Percentiles rank a stretch among this genome's conserved stretches.
Conservation (phyloP, 2,113 vertebrate species). For the Lepidothrix coronata region DNA sequence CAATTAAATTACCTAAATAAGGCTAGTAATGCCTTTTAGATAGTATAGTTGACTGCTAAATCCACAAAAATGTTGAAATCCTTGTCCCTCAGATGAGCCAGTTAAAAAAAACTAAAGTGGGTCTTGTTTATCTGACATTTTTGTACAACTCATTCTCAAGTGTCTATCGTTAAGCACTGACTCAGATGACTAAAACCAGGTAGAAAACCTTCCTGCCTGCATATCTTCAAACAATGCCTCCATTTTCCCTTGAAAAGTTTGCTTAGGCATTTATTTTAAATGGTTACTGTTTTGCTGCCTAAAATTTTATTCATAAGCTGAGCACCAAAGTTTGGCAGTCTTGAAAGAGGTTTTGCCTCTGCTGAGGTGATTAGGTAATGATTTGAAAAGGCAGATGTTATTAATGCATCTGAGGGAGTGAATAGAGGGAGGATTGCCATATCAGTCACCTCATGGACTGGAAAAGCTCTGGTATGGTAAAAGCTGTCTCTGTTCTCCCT, state of each 20-base stretch:
- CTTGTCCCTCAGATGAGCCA: background rate
- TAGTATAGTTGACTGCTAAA: background rate
- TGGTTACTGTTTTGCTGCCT: background rate
- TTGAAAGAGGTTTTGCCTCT: background rate
- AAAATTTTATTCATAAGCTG: background rate
- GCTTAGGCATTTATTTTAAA: background rate
- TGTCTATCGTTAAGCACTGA: background rate
- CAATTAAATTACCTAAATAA: background rate
- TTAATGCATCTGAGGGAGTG: background rate
- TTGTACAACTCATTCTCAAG: background rate
- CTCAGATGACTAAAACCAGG: background rate
- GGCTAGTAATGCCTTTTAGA: background rate
- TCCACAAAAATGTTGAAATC: background rate
- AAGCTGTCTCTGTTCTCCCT: background rate
- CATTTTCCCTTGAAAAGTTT: background rate
- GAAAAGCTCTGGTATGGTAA: background rate
- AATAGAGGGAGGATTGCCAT: accelerated
- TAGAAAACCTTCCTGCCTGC: background rate
- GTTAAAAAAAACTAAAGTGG: background rate
- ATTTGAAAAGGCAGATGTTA: background rate
- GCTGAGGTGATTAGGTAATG: accelerated
- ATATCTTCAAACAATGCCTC: background rate
- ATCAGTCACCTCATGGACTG: background rate
- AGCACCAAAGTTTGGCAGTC: background rate
- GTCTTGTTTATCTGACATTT: background rate